Evolutionary conservation across 1,140 invertebrate species (phyloP).

Genomic region (Tetramorium alpestre): DNA sequence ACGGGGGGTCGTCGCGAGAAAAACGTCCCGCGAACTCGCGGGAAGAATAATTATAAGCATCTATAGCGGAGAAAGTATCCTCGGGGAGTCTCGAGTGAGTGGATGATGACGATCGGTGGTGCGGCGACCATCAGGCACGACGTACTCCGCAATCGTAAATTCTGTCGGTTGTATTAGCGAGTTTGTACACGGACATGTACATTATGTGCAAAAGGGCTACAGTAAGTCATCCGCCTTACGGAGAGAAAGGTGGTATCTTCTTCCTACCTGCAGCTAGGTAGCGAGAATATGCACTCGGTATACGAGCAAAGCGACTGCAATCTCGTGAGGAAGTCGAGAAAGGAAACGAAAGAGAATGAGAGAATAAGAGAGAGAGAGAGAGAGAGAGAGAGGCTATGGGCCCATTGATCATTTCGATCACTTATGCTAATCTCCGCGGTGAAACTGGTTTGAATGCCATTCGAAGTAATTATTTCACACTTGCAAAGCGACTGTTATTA

Average conservation of each 20-base stretch:
- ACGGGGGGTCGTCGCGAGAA: constrained; percentile 31
- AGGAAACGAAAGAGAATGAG: background rate
- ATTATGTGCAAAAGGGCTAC: constrained; percentile 56
- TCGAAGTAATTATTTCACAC: constrained; percentile 83
- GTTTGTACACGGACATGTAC: constrained; percentile 47
- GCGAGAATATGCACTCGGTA: constrained; percentile 37
- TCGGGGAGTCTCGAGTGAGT: constrained; percentile 27
- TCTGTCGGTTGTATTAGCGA: constrained; percentile 49
- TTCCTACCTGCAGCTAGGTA: constrained; percentile 41
- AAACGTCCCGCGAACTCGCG: constrained; percentile 4
- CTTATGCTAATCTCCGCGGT: constrained; percentile 79
- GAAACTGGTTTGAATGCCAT: constrained; percentile 80
- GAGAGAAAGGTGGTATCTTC: background rate
- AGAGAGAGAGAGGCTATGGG: constrained; percentile 53
- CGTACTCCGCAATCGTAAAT: constrained; percentile 65
- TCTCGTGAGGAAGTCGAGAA: background rate
- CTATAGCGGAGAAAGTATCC: constrained; percentile 18
- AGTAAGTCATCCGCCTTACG: constrained; percentile 62
- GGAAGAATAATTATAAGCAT: constrained; percentile 51
- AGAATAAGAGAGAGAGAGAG: constrained; percentile 41
- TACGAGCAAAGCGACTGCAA: constrained; percentile 34
- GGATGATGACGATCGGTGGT: constrained; percentile 49
- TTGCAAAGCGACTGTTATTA: constrained; percentile 81
- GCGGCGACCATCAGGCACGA: constrained; percentile 28
- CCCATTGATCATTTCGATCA: constrained; percentile 83